A percentile compares a stretch with the other conserved stretches of the same genome.
These are phyloP conservation scores for Urocitellus parryii DNA, from an alignment of 2,113 vertebrate genomes.

Conservation along the genomic window DNA sequence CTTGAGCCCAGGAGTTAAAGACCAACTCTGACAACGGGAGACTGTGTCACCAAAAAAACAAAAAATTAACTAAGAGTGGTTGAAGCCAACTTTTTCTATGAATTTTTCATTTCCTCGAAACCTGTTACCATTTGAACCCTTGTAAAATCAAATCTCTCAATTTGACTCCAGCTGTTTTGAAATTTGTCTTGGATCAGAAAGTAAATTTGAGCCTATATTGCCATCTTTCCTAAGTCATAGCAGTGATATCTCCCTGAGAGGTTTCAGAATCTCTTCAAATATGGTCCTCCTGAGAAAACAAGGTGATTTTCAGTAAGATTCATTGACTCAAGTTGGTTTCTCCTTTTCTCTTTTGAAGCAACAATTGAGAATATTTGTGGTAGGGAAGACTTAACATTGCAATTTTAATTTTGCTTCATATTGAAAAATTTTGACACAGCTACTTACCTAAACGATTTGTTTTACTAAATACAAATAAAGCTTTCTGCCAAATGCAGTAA, in stretches of 20 bases:
- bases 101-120: slow-evolving; percentile 40
- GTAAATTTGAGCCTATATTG: not conserved
- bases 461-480: slow-evolving; percentile 2
- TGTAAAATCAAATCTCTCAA: slow-evolving; percentile 20
- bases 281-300: not conserved
- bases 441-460: not conserved
- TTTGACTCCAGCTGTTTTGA: slow-evolving; percentile 6
- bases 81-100: not conserved
- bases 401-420: slow-evolving; percentile 37
- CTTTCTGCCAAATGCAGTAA: not conserved
- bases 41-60: too few species aligned
- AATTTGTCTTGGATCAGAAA: slow-evolving; percentile 19
- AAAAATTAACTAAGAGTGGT: not conserved
- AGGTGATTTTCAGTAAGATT: not conserved
- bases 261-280: not conserved
- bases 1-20: not conserved
- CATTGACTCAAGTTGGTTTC: not conserved
- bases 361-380: not conserved
- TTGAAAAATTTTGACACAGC: not conserved
- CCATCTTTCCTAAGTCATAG: not conserved
- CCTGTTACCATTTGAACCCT: not conserved
- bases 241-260: not conserved
- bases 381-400: not conserved
- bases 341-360: slow-evolving; percentile 1
- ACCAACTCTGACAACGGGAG: too few species aligned